Evolutionary conservation across 2,113 vertebrate genomes (phyloP).

Genomic region (Chionodraco myersi): DNA sequence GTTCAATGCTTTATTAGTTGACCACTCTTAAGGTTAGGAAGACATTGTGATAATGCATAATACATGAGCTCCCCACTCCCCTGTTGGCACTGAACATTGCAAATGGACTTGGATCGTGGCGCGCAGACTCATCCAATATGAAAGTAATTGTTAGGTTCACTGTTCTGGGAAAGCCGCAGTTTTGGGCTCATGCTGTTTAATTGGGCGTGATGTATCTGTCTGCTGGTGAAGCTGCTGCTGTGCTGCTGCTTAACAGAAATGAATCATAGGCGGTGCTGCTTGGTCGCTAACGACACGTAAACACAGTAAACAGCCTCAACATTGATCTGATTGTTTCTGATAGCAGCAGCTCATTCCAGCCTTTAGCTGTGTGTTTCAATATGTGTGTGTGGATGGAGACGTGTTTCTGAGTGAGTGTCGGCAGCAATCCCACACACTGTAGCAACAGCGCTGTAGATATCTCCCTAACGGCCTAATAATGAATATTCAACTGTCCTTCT

Average conservation of each 20-base stretch:
- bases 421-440: slow-evolving; percentile 24
- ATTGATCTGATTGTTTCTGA: slow-evolving; percentile 12
- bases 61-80: too few species aligned
- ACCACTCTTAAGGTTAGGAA: too few species aligned
- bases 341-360: slow-evolving; percentile 25
- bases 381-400: background rate
- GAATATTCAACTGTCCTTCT: slow-evolving; percentile 67
- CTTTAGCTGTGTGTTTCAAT: slow-evolving; percentile 34
- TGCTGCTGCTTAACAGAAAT: slow-evolving; percentile 29
- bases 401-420: slow-evolving; percentile 11
- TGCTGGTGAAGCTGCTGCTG: slow-evolving; percentile 12
- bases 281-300: slow-evolving; percentile 26
- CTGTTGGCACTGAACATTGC: too few species aligned
- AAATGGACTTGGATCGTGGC: background rate
- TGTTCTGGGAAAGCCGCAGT: background rate
- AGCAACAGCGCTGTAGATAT: slow-evolving; percentile 28
- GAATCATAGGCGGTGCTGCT: slow-evolving; percentile 17
- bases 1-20: too few species aligned
- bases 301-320: slow-evolving; percentile 3
- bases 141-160: background rate
- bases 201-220: slow-evolving; percentile 29
- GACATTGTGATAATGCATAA: too few species aligned
- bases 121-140: background rate
- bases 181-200: slow-evolving; percentile 23
- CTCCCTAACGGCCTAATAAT: slow-evolving; percentile 47